Evolutionary conservation across 2,888 invertebrate species (phyloP).

Genomic region (Hesperia comma): DNA sequence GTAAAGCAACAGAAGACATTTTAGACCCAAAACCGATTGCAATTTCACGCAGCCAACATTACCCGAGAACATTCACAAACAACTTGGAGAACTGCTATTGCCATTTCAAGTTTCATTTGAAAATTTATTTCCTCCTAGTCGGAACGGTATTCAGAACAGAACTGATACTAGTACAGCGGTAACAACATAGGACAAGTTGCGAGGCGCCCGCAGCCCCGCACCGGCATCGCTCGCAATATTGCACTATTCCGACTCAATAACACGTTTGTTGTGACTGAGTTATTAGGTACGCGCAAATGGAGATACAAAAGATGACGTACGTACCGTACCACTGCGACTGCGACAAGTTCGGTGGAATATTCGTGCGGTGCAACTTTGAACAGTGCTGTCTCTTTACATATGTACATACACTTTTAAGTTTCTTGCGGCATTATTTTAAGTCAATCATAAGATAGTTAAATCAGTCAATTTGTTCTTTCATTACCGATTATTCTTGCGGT

Average conservation of each 20-base stretch:
- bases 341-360: too few relatives aligned
- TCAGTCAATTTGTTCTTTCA: too few relatives aligned
- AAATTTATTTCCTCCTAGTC: conserved; percentile 21
- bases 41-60: background rate
- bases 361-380: too few relatives aligned
- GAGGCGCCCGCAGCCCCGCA: background rate
- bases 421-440: too few relatives aligned
- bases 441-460: too few relatives aligned
- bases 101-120: conserved; percentile 24
- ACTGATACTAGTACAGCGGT: background rate
- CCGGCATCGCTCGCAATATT: background rate
- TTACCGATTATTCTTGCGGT: too few relatives aligned
- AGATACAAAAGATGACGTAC: conserved; percentile 4
- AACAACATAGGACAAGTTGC: conserved; percentile 11
- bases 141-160: conserved; percentile 9
- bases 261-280: conserved; percentile 13
- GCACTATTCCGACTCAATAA: conserved; percentile 15
- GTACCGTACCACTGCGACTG: too few relatives aligned
- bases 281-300: conserved; percentile 4
- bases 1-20: background rate
- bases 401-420: too few relatives aligned
- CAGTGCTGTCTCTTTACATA: too few relatives aligned
- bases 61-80: conserved; percentile 8
- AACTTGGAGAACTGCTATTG: conserved; percentile 9
- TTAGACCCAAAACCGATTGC: background rate